Base-by-base conservation (phyloP, 2,113 vertebrate genomes). In the Scopus umbretta region DNA sequence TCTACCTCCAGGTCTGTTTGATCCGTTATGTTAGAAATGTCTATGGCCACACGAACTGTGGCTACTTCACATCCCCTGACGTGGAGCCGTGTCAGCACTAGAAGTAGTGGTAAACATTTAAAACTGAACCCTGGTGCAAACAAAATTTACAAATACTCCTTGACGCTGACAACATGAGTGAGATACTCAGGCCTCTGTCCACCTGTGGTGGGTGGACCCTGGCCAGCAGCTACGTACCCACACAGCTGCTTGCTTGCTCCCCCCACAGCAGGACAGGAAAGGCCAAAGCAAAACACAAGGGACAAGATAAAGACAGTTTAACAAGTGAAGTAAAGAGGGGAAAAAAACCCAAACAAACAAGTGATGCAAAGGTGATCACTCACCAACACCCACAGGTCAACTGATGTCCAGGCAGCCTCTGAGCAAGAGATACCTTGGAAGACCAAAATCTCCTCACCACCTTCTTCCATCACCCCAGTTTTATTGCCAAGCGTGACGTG, bases 11-110 rank as follows among this genome's bases (percentile, higher is more conserved):
- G 49, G 30, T 52, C 74, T 67, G 27, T 45, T 71, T 56, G 50
- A 29, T 29, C 11, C 14, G 2, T 6, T 18, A 6, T 1, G 6
- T 10, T 29, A 50, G n/a, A 9, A 67, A 36, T 9, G 16, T 3
- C 40, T 6, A 6, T 9, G 30, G 29, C 45, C 59, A 27, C 1
- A 1, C 2, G 0, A 59, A 27, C n/a, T 15, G 29, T 20, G 73
- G 50, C 65, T 65, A 20, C 67, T 42, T 52, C 25, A 6, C 0
- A 22, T 7, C 8, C 18, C 59, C 55, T 34, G 14, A 13, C 1
- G 3, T 2, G 25, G 29, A 59, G 34, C 25, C 20, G 8, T 0
- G 14, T 26, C 53, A 68, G 40, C 50, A 23, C 18, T 16, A 36
- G 2, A 2, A 49, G 10, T 30, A 53, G 19, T 3, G 18, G 13